A percentile compares a stretch with the other conserved stretches of the same genome.
phyloP scores from a whole-genome alignment of 2,113 vertebrate genomes.

The Platanista minor region DNA sequence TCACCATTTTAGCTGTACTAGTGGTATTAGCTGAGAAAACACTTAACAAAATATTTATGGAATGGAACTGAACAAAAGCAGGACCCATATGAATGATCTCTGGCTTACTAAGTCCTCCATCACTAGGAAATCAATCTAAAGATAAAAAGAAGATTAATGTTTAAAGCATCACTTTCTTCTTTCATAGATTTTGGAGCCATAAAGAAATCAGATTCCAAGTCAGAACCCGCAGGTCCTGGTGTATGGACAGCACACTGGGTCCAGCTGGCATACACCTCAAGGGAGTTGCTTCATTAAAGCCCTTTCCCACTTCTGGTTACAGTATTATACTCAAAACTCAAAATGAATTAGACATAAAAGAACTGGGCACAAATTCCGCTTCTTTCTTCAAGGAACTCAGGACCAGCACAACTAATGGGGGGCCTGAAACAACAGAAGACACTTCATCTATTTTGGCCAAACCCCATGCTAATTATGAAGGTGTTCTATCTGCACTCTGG shows the following conservation, averaged over 20 bases:
- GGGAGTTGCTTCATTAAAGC: neutral
- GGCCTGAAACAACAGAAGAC: neutral
- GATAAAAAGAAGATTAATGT: neutral
- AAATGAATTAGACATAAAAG: neutral
- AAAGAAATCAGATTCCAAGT: neutral
- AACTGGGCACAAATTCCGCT: neutral
- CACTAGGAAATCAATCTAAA: neutral
- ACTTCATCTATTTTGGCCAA: neutral
- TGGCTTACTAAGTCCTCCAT: neutral
- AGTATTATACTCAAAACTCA: neutral
- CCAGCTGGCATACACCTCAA: neutral
- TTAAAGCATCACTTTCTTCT: slow-evolving; percentile 1
- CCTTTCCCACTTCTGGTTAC: neutral
- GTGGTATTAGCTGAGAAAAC: neutral
- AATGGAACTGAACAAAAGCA: neutral
- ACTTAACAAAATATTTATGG: neutral
- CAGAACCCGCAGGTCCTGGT: neutral
- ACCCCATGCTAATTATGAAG: neutral
- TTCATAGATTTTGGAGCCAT: neutral
- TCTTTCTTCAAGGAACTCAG: neutral
- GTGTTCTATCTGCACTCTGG: neutral
- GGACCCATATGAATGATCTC: neutral
- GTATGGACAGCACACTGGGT: neutral
- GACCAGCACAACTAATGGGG: neutral
- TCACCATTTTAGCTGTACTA: neutral